phyloP scores from a whole-genome alignment of 2,888 invertebrate genomes.

The Micoletzkya japonica region DNA sequence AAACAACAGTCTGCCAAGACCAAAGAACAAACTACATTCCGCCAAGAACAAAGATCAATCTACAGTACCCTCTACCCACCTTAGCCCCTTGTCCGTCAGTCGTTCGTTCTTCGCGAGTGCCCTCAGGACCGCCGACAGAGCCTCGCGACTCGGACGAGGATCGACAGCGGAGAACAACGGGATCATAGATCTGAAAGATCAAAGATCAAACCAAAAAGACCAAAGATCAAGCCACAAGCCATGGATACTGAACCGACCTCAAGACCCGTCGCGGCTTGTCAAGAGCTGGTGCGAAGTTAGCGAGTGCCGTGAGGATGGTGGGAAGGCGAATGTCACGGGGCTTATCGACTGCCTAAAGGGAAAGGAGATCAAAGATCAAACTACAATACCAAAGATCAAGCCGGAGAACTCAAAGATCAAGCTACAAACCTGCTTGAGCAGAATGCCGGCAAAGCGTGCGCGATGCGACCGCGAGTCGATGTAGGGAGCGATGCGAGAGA shows the following conservation, averaged over 20 bases:
- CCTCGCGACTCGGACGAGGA: conserved; percentile 42
- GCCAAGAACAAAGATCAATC: not conserved
- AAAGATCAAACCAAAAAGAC: not conserved
- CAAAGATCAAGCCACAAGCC: not conserved
- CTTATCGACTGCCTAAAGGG: conserved; percentile 8
- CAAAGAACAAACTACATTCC: not conserved
- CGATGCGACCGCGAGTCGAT: conserved; percentile 16
- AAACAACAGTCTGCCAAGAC: not conserved
- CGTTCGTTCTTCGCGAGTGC: conserved; percentile 34
- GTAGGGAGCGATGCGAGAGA: conserved; percentile 22
- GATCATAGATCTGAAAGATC: conserved; percentile 37
- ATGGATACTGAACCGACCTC: not conserved
- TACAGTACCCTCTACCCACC: not conserved
- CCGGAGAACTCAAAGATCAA: not conserved
- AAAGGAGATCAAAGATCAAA: not conserved
- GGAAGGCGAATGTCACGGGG: conserved; percentile 26
- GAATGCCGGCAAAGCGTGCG: conserved; percentile 10
- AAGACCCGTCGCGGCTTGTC: conserved; percentile 16
- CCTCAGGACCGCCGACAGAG: conserved; percentile 40
- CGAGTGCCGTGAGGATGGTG: conserved; percentile 22
- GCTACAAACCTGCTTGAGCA: conserved; percentile 18
- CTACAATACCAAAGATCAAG: not conserved
- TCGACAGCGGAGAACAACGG: conserved; percentile 43
- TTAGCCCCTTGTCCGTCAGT: conserved; percentile 29
- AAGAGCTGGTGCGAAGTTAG: conserved; percentile 20